Base-by-base conservation (phyloP, 2,113 vertebrate species). In the Hydrochoerus hydrochaeris region DNA sequence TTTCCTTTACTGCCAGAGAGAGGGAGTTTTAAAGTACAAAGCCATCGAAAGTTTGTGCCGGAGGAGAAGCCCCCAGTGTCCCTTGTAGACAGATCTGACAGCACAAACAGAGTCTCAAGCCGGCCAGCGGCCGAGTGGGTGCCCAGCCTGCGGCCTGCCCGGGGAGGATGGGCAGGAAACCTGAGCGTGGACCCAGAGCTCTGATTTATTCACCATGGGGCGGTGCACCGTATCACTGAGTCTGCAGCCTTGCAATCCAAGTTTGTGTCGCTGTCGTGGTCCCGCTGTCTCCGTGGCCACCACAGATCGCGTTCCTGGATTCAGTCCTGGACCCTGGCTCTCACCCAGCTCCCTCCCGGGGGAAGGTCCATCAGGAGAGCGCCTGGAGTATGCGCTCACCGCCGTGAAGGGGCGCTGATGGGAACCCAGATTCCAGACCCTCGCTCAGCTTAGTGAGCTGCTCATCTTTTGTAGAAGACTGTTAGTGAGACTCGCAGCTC, bases 1-100 rank as follows among this genome's bases (percentile, higher is more conserved):
- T 94, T 91, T 32, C 24, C 73, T 84, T 89, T 91, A 71, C 75
- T 93, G n/a, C 58, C 71, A 41, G 38, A 60, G 24, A 49, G 60
- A 90, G 26, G 19, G 28, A 38, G 63, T 90, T 67, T 17, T 8
- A 83, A 90, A 65, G 30, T 17, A 60, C 19, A 22, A 35, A 46
- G 28, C 38, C 28, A 32, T 69, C 14, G 24, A 38, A 71, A 85
- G 5, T 22, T 85, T 85, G 65, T 95, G 78, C 62, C 24, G 46
- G 35, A 89, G 89, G 62, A 84, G n/a, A 73, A 69, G 46, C 85
- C 87, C 12, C 4, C n/a, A 69, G 41, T n/a, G 49, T 10, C 83
- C 78, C 81, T 58, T 38, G 14, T 73, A 60, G 41, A 58, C 63
- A 30, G 71, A 69, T 65, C 52, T 3, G 78, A 4, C 13, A 24